phyloP scores from a whole-genome alignment of 2,797 vertebrate species.

The Neostethus bicornis region DNA sequence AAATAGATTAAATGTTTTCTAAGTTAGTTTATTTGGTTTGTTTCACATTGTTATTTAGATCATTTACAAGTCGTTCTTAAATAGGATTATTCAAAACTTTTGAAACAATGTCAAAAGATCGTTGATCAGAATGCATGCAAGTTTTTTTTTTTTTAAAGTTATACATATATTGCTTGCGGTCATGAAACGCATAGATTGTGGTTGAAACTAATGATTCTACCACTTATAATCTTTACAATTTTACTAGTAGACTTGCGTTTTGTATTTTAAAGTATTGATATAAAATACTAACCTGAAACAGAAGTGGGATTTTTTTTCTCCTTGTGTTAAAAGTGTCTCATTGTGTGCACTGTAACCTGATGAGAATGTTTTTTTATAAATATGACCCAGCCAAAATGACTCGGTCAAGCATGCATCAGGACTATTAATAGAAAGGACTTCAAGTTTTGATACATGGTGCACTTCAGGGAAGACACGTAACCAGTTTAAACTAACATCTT shows the following conservation, averaged over 20 bases:
- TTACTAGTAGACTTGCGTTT: background rate
- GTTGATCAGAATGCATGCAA: too few relatives aligned
- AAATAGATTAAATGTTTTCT: too few relatives aligned
- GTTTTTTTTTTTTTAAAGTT: too few relatives aligned
- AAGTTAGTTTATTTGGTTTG: too few relatives aligned
- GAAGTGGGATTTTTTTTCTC: background rate
- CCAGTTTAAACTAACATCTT: slow-evolving; percentile 6
- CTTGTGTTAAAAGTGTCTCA: background rate
- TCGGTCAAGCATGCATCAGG: slow-evolving; percentile 18
- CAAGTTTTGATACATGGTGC: slow-evolving; percentile 27
- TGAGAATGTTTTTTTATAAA: slow-evolving; percentile 10
- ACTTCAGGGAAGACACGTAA: slow-evolving; percentile 2
- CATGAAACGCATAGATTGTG: background rate
- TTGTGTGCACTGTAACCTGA: slow-evolving; percentile 31
- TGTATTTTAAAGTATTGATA: background rate
- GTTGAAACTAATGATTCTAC: background rate
- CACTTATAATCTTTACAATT: background rate
- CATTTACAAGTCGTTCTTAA: background rate
- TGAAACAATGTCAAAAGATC: too few relatives aligned
- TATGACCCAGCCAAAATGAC: slow-evolving; percentile 35
- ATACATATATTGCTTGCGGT: too few relatives aligned
- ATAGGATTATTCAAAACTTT: background rate
- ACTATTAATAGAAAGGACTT: slow-evolving; percentile 58
- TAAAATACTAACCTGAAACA: background rate
- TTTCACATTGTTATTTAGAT: too few relatives aligned